Base-by-base conservation (phyloP, 2,888 invertebrate genomes). In the Idaea aversata region DNA sequence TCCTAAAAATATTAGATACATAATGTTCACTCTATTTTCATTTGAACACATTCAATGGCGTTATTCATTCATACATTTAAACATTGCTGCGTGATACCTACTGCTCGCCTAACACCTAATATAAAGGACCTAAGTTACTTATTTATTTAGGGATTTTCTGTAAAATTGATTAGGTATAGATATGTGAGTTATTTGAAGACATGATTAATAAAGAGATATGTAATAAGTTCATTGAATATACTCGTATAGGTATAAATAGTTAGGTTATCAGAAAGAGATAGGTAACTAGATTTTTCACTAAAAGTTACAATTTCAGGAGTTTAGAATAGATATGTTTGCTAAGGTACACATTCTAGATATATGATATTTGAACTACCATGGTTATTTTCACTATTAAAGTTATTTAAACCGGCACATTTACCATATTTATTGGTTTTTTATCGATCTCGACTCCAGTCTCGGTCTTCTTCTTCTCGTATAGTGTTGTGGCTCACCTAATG, bases 21-120 rank as follows among this genome's bases (percentile, higher is more conserved):
- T 25, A 47, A 47, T 7, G 34, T 34, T 59, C 59, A 67, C 69
- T 67, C 76, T 79, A 78, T 69, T 70, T 72, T 70, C 75, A 72
- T 77, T 82, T 89, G 88, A 90, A 89, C 89, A 88, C 88, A 87
- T 85, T 78, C 72, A 87, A 85, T 87, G 88, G 88, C 83, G 77
- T 84, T 81, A 70, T 72, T 81, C 81, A 79, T 80, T 72, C 79
- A 80, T 74, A 76, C 74, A 65, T 15, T 16, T 25, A 59, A 25
- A 59, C 59, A 59, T 59, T 25, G 47, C 47, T 47, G 47, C 47
- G 4, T 47, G 7, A 47, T 10, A 47, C n/a, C n/a, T n/a, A n/a
- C 47, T 47, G 47, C 47, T 25, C 10, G 47, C 47, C 10, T 47
- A 47, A 47, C 7, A 47, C 47, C 47, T 13, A 13, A 47, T 13